Percentiles rank a stretch among this genome's conserved stretches.
phyloP scores from a whole-genome alignment of 2,888 invertebrate genomes.

The Antitype chi region DNA sequence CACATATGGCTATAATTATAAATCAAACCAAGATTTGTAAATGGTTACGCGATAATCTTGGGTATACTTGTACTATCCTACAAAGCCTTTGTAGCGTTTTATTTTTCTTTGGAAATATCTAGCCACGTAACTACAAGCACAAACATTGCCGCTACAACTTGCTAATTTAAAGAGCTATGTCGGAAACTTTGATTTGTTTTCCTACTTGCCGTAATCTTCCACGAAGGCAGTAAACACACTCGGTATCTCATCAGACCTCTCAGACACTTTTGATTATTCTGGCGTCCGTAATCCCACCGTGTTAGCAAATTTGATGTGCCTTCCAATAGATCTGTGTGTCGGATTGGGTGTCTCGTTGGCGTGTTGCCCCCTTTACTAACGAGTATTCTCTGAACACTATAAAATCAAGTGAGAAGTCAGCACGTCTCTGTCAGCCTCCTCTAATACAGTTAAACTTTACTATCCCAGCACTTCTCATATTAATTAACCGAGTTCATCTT shows the following conservation, averaged over 20 bases:
- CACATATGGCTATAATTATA: constrained; percentile 19
- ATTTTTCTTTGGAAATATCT: neutral
- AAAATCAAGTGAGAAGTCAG: constrained; percentile 22
- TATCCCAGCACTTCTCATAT: constrained; percentile 47
- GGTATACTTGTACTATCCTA: neutral
- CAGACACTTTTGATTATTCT: constrained; percentile 56
- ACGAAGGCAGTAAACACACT: constrained; percentile 27
- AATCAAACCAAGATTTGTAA: constrained; percentile 12
- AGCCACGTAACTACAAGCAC: constrained; percentile 12
- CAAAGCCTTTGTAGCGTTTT: constrained; percentile 5
- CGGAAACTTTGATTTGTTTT: constrained; percentile 43
- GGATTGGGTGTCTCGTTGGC: constrained; percentile 31
- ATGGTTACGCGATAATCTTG: neutral
- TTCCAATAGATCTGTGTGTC: constrained; percentile 31
- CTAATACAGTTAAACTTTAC: constrained; percentile 58
- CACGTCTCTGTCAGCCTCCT: constrained; percentile 15
- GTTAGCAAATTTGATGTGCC: constrained; percentile 55
- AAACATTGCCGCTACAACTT: constrained; percentile 33
- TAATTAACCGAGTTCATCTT: constrained; percentile 49
- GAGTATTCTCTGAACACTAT: constrained; percentile 41
- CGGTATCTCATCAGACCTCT: constrained; percentile 32
- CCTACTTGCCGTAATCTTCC: constrained; percentile 38
- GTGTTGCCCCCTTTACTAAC: constrained; percentile 30
- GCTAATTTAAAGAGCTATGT: constrained; percentile 40
- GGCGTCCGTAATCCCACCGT: constrained; percentile 39